phyloP scores from a whole-genome alignment of 1,140 invertebrate genomes.

The Epicauta chinensis region DNA sequence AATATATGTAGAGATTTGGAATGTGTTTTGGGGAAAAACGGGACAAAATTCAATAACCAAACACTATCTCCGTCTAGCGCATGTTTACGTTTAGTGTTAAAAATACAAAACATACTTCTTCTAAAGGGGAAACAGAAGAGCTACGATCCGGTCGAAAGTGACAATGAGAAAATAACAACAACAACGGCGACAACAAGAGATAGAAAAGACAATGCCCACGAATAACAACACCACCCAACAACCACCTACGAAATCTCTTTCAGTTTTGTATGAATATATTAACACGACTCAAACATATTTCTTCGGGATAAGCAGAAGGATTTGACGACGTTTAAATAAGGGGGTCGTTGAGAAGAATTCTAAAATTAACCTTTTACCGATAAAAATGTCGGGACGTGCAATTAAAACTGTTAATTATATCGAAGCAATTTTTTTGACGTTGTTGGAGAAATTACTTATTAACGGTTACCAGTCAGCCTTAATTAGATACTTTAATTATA shows the following conservation, averaged over 20 bases:
- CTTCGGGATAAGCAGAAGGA: too few relatives aligned
- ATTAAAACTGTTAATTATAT: too few relatives aligned
- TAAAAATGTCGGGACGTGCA: too few relatives aligned
- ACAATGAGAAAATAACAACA: slow-evolving; percentile 20
- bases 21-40: slow-evolving; percentile 10
- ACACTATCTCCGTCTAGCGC: background rate
- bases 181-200: too few relatives aligned
- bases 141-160: slow-evolving; percentile 15
- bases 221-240: slow-evolving; percentile 6
- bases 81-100: slow-evolving; percentile 15
- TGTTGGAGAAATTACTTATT: too few relatives aligned
- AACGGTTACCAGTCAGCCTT: too few relatives aligned
- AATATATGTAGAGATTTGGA: background rate
- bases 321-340: too few relatives aligned
- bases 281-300: slow-evolving; percentile 13
- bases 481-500: too few relatives aligned
- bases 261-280: slow-evolving; percentile 20
- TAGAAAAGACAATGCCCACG: slow-evolving; percentile 12
- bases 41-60: slow-evolving; percentile 10
- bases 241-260: slow-evolving; percentile 18
- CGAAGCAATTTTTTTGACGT: too few relatives aligned
- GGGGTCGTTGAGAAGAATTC: too few relatives aligned
- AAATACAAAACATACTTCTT: slow-evolving; percentile 18
- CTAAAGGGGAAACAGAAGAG: slow-evolving; percentile 5
- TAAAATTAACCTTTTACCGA: too few relatives aligned